Evolutionary conservation across 1,140 invertebrate genomes (phyloP), one percentile per base, ranked within the genome.

Genomic region (Sweltsa coloradensis): DNA sequence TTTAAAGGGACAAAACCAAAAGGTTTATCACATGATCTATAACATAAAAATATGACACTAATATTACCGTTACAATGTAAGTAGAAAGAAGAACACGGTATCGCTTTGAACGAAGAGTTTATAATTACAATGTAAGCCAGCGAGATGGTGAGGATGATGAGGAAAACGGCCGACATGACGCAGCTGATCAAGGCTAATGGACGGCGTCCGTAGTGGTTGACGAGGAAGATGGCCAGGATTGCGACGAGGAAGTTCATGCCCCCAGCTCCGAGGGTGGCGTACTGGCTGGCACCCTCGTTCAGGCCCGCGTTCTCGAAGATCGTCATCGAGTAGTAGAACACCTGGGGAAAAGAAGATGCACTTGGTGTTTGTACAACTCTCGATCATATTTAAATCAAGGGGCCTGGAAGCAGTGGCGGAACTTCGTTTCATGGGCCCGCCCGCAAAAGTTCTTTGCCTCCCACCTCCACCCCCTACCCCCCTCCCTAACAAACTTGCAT

Each of bases 301-400:
- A 89, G 60, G 2, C 76, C 76, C n/a, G 83, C 81, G 25, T 61
- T 62, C 51, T 65, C 55, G 61, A 88, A 88, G 51, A 89, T 86
- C 5, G 62, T 64, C 21, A 74, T 73, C 0, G 85, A 89, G 62
- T 89, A 90, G 61, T 82, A 87, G 65, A 89, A 86, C 18, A 89
- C 79, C 81, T 84, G 60, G 16, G 54, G 52, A 3, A 55, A 57
- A 45, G 45, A 51, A 49, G 45, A 24, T 34, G 29, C 44, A 50
- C 11, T 7, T 31, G 42, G 39, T 19, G 41, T 34, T 53, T 31
- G 25, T 43, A 29, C 9, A 5, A 5, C 3, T n/a, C n/a, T n/a
- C n/a, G n/a, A n/a, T n/a, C n/a, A n/a, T n/a, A n/a, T n/a, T n/a
- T n/a, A n/a, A n/a, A n/a, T n/a, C n/a, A n/a, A n/a, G n/a, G n/a